These are phyloP conservation scores for Perognathus longimembris DNA, from an alignment of 2,113 vertebrate genomes.

Conservation along the genomic window DNA sequence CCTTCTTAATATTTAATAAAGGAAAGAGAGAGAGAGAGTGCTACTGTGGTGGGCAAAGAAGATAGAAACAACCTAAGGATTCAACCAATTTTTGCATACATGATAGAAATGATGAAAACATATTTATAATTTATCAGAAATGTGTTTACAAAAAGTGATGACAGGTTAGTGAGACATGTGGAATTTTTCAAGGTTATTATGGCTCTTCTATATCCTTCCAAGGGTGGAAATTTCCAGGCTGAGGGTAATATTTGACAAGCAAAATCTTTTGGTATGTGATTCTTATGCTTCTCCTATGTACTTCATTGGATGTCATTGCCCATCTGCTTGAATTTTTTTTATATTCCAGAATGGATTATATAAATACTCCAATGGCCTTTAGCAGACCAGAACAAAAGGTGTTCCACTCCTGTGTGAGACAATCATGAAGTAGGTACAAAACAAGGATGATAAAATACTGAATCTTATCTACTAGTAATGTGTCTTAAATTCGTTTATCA, in stretches of 20 bases:
- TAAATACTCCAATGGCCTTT: too few relatives aligned
- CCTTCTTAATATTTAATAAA: conserved; percentile 44
- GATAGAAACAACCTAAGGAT: not conserved
- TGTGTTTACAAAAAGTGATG: not conserved
- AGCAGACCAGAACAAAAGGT: too few relatives aligned
- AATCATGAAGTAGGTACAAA: not conserved
- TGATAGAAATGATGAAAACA: not conserved
- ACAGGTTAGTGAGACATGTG: not conserved
- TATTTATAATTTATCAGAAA: not conserved
- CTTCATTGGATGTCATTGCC: too few relatives aligned
- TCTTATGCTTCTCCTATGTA: too few relatives aligned
- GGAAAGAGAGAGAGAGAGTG: not conserved
- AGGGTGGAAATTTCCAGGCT: not conserved
- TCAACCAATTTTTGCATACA: not conserved
- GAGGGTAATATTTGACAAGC: too few relatives aligned
- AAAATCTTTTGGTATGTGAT: too few relatives aligned
- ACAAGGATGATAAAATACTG: not conserved
- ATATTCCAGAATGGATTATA: too few relatives aligned
- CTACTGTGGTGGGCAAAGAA: not conserved
- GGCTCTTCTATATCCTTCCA: too few relatives aligned
- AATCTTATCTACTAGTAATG: not conserved
- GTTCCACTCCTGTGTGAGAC: not conserved
- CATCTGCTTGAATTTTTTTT: too few relatives aligned
- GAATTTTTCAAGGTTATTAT: too few relatives aligned
- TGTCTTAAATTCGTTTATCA: not conserved